Evolutionary conservation across 2,888 invertebrate genomes (phyloP), one percentile per base, ranked within the genome.

Genomic region (Beris chalybata): DNA sequence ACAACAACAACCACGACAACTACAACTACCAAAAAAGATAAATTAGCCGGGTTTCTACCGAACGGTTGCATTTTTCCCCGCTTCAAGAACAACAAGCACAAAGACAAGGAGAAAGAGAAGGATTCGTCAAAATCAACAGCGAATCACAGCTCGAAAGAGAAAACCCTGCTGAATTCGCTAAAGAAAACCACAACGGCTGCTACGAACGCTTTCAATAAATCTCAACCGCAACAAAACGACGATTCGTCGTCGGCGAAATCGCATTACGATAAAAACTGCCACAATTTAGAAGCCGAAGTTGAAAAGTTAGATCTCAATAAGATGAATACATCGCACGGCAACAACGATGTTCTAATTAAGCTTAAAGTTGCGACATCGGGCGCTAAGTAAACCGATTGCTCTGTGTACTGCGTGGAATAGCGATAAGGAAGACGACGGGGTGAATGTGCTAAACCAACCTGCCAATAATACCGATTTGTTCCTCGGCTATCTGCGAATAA

Each of bases 51-150:
- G 9, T 80, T 80, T 69, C 71, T 80, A 69, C 80, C 80, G 61
- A 80, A 80, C 66, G 79, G 80, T 65, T 80, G 80, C 43, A 80
- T 80, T 70, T 80, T 80, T 72, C 80, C 80, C 69, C 76, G 80
- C 57, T 80, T 80, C 67, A 80, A 80, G 68, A 78, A 76, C 70
- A 76, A 80, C 69, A 79, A 79, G 72, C 75, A 72, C 43, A 71
- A 72, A 55, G 70, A 71, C 53, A 73, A 72, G 58, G 78, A 74
- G 30, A 76, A 76, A 63, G 75, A 75, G 11, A 76, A 74, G 69
- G 79, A 79, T 55, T 61, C 64, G 4, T 61, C 58, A 11, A 54
- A 57, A 30, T 54, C 55, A 32, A 61, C 66, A 22, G 45, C 54
- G 11, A 52, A 63, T 63, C 58, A 64, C 54, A 53, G 13, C n/a